Conservation (phyloP, 1,140 invertebrate genomes). For the Microplitis demolitor region DNA sequence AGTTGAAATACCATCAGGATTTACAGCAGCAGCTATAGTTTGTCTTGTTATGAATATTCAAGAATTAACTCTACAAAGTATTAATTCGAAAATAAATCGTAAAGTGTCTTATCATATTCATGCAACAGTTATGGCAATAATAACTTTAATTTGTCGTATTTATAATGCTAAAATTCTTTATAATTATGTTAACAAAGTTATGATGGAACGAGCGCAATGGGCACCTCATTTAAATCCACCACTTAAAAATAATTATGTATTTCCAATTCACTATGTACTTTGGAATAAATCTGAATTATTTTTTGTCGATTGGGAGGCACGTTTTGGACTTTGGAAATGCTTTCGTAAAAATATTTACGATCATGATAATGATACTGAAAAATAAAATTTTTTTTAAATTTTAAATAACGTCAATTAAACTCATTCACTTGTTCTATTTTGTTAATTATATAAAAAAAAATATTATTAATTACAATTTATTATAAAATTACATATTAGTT, state of each 20-base stretch:
- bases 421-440: neutral
- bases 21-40: conserved; percentile 62
- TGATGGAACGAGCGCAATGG: conserved; percentile 62
- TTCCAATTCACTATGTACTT: conserved; percentile 62
- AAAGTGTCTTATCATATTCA: conserved; percentile 61
- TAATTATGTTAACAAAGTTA: conserved; percentile 63
- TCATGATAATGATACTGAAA: neutral
- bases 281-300: conserved; percentile 68
- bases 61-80: conserved; percentile 54
- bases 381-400: too few species aligned
- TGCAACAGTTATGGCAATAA: conserved; percentile 62
- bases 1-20: conserved; percentile 65
- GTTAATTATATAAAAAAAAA: too few species aligned
- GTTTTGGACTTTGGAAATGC: conserved; percentile 68
- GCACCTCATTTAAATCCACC: conserved; percentile 69
- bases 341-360: conserved; percentile 47
- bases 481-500: too few species aligned
- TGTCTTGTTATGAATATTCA: conserved; percentile 66
- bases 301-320: conserved; percentile 67
- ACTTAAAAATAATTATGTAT: conserved; percentile 60
- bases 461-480: too few species aligned
- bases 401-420: too few species aligned
- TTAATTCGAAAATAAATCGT: conserved; percentile 32
- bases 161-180: conserved; percentile 64
- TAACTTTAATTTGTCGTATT: conserved; percentile 67